Evolutionary conservation across 1,140 invertebrate genomes (phyloP), one percentile per base, ranked within the genome.

Genomic region (Anagrus nilaparvatae): DNA sequence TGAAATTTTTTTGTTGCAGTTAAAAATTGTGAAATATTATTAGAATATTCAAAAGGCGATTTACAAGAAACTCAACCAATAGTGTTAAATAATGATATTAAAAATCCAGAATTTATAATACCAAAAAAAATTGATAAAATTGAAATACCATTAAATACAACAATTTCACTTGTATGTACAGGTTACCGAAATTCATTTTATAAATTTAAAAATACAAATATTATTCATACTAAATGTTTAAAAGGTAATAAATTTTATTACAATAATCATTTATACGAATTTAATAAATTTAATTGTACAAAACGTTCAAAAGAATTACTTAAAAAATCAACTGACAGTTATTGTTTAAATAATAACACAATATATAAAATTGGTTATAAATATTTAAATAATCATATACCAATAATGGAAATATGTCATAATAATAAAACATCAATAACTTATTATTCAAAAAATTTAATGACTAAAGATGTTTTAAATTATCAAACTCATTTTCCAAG

Each of bases 401-500:
- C 52, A 12, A 54, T 65, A 10, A 54, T 67, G 30, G 57, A 67
- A 46, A 46, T 73, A 4, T 73, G 70, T 37, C 63, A 61, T 16
- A 56, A 72, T 40, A 58, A 68, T 21, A 34, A 49, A 20, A 60
- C 56, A 16, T 59, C 60, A 20, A 49, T 46, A 3, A 70, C 69
- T 0, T 58, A 63, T 25, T 72, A 68, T 36, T 54, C 65, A 2
- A 63, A 64, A 13, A 58, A 59, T 36, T 43, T 47, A 5, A 35
- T 70, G 28, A 52, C 50, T 0, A 46, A 42, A 17, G 50, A 47
- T 3, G 62, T 69, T 27, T 28, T 1, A 4, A 46, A 43, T 9
- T 47, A 45, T 23, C 63, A 69, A 40, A 27, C 7, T 3, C 31
- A 27, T 7, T 63, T 49, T 43, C 58, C 66, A 2, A 45, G 56